These are phyloP conservation scores for Quadroppia sp. DNA, from an alignment of 2,888 invertebrate genomes.

Conservation along the genomic window DNA sequence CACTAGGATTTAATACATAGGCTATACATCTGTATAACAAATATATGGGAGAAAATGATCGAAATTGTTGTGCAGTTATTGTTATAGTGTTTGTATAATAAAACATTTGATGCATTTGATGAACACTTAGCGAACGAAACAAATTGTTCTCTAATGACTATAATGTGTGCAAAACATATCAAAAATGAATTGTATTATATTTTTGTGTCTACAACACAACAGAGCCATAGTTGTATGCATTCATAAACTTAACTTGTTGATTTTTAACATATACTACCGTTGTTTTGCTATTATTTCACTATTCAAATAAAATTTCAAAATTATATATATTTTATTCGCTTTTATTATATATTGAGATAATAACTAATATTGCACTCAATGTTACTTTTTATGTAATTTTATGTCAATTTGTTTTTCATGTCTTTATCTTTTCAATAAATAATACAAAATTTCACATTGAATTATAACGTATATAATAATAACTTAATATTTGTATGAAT, in stretches of 20 bases:
- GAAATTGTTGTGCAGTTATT: conserved; percentile 2
- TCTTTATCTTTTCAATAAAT: background rate
- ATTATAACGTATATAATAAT: too few relatives aligned
- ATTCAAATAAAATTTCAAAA: background rate
- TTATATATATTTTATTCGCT: background rate
- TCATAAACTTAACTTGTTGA: conserved; percentile 8
- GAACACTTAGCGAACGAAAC: conserved; percentile 7
- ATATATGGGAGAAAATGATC: conserved; percentile 9
- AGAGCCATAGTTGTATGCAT: too few relatives aligned
- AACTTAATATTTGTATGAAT: background rate
- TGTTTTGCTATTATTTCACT: background rate
- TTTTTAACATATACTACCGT: background rate
- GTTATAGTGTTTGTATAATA: background rate
- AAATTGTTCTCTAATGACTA: conserved; percentile 5
- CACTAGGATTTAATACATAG: background rate
- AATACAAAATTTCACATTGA: background rate
- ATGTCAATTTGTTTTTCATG: background rate
- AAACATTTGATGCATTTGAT: background rate
- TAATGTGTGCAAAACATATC: conserved; percentile 8
- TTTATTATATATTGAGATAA: background rate
- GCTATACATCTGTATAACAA: conserved; percentile 15
- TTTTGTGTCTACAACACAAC: too few relatives aligned
- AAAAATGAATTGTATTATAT: background rate
- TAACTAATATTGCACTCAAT: background rate
- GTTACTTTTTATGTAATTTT: conserved; percentile 4